phyloP scores from a whole-genome alignment of 37 sponge, comb jelly and placozoan genomes.

The Beroe ovata region DNA sequence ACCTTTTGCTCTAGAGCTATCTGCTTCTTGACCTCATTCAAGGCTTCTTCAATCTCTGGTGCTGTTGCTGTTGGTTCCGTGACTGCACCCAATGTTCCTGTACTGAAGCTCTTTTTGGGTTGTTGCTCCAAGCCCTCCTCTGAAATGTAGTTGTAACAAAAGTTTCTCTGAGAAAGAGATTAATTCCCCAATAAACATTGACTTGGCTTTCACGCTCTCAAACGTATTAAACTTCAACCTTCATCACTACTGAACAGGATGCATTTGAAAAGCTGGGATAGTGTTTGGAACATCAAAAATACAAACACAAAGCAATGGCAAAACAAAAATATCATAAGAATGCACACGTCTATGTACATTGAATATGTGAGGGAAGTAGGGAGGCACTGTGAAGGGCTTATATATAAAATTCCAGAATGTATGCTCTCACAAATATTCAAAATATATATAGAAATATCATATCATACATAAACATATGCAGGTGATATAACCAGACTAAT shows the following conservation, averaged over 20 bases:
- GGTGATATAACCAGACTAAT: not conserved
- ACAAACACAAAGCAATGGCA: not conserved
- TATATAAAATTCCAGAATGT: not conserved
- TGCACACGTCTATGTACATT: not conserved
- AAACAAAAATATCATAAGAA: not conserved
- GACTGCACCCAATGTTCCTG: conserved; percentile 31
- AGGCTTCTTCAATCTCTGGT: conserved; percentile 48
- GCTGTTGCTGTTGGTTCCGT: conserved; percentile 42
- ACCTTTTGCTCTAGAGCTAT: conserved; percentile 36
- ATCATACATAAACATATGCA: too few species aligned
- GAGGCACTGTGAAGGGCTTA: not conserved
- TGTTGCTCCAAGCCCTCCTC: conserved; percentile 20
- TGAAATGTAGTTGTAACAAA: too few species aligned
- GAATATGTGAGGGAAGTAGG: not conserved
- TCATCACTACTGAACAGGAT: not conserved
- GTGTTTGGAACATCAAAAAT: not conserved
- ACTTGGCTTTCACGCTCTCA: too few species aligned
- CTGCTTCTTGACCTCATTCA: conserved; percentile 14
- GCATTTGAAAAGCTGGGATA: not conserved
- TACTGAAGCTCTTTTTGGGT: conserved; percentile 41
- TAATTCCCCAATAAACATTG: too few species aligned
- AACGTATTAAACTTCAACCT: too few species aligned
- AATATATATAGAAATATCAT: too few species aligned
- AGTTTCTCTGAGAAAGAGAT: too few species aligned
- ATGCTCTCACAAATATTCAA: not conserved